A percentile compares a stretch with the other conserved stretches of the same genome.
phyloP scores from a whole-genome alignment of 2,113 vertebrate species.

The Paraplagusia blochii region DNA sequence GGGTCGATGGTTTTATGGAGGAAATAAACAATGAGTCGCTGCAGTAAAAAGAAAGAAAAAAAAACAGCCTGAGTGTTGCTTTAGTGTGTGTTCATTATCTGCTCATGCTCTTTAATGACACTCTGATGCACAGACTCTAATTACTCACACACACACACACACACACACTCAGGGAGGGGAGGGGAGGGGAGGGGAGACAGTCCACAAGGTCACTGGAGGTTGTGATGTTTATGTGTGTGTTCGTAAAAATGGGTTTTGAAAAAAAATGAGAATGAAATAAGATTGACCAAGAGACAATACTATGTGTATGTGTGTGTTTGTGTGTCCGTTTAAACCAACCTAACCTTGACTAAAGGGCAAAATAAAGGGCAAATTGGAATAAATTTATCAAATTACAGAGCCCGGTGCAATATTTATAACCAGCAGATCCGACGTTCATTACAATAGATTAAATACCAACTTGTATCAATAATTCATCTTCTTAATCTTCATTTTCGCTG shows the following conservation, averaged over 20 bases:
- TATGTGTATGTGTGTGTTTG: constrained; percentile 13
- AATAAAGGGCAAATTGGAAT: constrained; percentile 62
- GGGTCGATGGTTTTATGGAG: constrained; percentile 11
- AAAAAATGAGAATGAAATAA: constrained; percentile 12
- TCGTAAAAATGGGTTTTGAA: constrained; percentile 13
- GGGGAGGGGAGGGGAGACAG: not conserved
- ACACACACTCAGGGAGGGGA: no score
- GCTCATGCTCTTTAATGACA: constrained; percentile 86
- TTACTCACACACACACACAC: constrained; percentile 77
- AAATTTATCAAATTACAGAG: constrained; percentile 56
- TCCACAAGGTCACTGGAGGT: constrained; percentile 40
- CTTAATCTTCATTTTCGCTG: constrained; percentile 64
- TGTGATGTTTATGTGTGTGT: constrained; percentile 31
- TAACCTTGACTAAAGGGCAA: constrained; percentile 68
- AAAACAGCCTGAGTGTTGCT: constrained; percentile 13
- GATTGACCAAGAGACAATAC: constrained; percentile 28
- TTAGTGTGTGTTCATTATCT: constrained; percentile 51
- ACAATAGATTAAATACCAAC: constrained; percentile 64
- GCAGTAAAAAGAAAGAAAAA: constrained; percentile 16
- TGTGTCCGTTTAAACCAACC: constrained; percentile 34
- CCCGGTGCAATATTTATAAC: constrained; percentile 61
- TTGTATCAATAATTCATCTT: constrained; percentile 63
- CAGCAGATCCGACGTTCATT: constrained; percentile 53
- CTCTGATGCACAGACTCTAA: constrained; percentile 91
- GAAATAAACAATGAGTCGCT: constrained; percentile 6